phyloP scores from a whole-genome alignment of 2,113 vertebrate species.

The Chiloscyllium plagiosum region DNA sequence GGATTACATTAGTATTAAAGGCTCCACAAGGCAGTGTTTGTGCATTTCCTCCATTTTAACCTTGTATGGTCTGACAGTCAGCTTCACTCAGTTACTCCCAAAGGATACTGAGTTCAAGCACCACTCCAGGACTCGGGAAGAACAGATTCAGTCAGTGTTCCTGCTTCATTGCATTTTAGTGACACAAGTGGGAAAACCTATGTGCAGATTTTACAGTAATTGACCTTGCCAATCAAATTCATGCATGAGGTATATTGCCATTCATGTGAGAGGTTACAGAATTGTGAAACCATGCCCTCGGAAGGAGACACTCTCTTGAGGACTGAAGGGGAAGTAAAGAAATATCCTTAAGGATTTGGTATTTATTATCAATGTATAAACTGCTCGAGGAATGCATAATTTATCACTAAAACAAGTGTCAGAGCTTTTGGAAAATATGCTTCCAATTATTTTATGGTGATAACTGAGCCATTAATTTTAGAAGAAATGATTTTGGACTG shows the following conservation, averaged over 20 bases:
- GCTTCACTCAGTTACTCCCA: background rate
- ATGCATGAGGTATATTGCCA: background rate
- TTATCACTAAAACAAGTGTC: background rate
- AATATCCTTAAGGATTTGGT: background rate
- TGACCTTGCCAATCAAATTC: background rate
- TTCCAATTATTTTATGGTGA: background rate
- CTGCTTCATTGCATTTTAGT: background rate
- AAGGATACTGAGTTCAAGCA: background rate
- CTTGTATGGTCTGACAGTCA: background rate
- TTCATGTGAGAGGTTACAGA: background rate
- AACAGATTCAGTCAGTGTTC: background rate
- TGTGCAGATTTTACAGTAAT: background rate
- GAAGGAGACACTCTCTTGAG: background rate
- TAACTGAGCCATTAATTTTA: background rate
- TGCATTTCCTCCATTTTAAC: background rate
- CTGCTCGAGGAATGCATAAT: background rate
- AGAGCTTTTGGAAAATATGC: background rate
- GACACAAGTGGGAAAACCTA: background rate
- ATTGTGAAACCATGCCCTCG: background rate
- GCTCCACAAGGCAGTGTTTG: background rate
- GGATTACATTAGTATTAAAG: background rate
- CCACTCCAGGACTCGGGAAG: background rate
- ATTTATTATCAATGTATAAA: background rate
- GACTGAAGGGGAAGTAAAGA: background rate
- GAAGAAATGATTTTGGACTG: background rate